Evolutionary conservation across 1,140 invertebrate species (phyloP).

Genomic region (Geopemphigus sp.): DNA sequence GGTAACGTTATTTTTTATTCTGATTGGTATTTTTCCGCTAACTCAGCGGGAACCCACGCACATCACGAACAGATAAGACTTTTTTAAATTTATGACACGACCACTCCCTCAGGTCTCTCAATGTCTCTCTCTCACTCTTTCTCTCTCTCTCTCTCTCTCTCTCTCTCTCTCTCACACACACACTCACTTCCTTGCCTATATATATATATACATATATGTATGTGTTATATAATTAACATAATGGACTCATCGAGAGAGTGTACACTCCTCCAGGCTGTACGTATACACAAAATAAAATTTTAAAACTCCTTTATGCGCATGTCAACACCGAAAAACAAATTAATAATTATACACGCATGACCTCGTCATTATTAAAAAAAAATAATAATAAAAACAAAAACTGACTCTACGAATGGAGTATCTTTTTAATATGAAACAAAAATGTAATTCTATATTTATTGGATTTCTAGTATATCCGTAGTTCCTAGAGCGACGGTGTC

Average conservation of each 20-base stretch:
- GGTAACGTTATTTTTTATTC: not conserved
- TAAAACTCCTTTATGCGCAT: not conserved
- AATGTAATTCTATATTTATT: not conserved
- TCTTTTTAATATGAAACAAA: not conserved
- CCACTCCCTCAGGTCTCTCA: constrained; percentile 8
- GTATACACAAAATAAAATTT: constrained; percentile 16
- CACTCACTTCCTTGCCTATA: no score
- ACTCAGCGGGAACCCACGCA: not conserved
- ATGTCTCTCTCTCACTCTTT: not conserved
- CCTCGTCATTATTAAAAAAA: not conserved
- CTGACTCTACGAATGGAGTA: not conserved
- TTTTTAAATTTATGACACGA: constrained; percentile 12
- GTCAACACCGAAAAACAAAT: not conserved
- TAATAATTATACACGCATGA: not conserved
- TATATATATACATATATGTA: no score
- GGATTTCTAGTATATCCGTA: not conserved
- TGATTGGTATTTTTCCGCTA: not conserved
- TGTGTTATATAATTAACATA: constrained; percentile 15
- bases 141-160: no score
- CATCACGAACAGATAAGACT: constrained; percentile 6
- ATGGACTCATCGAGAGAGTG: not conserved
- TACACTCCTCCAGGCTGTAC: not conserved
- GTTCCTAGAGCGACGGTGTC: no score
- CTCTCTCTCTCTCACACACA: no score
- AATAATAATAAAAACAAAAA: not conserved